phyloP scores from a whole-genome alignment of 2,888 invertebrate genomes.

The Tenodera sinensis region DNA sequence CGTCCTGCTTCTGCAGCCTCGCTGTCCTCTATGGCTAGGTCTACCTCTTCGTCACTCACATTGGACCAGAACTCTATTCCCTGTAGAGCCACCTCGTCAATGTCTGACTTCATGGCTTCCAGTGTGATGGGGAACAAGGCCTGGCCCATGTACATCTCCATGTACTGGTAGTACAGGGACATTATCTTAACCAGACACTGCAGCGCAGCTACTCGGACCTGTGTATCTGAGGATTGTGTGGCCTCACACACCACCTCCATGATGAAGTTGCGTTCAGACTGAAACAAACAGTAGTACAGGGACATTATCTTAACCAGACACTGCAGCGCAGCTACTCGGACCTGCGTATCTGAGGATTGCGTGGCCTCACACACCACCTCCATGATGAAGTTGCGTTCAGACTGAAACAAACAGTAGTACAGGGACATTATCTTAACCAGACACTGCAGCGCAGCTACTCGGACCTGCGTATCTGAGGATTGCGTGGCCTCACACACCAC shows the following conservation, averaged over 20 bases:
- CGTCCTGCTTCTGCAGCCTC: conserved; percentile 93
- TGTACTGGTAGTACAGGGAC: conserved; percentile 96
- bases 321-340: conserved; percentile 94
- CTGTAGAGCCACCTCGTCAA: conserved; percentile 93
- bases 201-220: conserved; percentile 92
- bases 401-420: conserved; percentile 50
- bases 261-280: conserved; percentile 93
- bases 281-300: conserved; percentile 51
- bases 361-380: conserved; percentile 99
- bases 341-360: conserved; percentile 85
- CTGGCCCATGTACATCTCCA: conserved; percentile 99
- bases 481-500: conserved; percentile 99
- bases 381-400: conserved; percentile 98
- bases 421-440: conserved; percentile 96
- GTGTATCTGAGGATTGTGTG: conserved; percentile 87
- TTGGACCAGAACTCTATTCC: conserved; percentile 99
- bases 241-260: conserved; percentile 99
- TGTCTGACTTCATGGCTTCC: conserved; percentile 96
- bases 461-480: conserved; percentile 83
- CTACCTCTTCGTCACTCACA: conserved; percentile 98
- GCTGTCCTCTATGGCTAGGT: conserved; percentile 87
- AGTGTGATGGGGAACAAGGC: conserved; percentile 97
- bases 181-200: conserved; percentile 98
- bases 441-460: conserved; percentile 96
- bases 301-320: conserved; percentile 98